Percentiles rank a stretch among this genome's conserved stretches.
These are phyloP conservation scores for Andrena chrysosceles DNA, from an alignment of 2,888 invertebrate species.

Conservation along the genomic window DNA sequence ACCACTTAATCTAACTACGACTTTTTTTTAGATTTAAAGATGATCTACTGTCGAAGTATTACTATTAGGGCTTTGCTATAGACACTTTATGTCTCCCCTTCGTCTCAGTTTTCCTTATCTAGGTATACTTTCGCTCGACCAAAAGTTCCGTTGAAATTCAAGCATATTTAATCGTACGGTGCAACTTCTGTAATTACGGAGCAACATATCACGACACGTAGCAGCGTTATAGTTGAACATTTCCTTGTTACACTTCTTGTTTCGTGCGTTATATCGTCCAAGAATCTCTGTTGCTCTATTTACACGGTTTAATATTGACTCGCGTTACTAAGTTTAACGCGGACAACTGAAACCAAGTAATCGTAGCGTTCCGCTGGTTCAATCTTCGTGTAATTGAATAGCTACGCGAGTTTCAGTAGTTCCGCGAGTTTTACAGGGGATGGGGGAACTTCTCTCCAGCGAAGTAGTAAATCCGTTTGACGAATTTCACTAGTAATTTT, in stretches of 20 bases:
- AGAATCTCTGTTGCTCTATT: slow-evolving; percentile 37
- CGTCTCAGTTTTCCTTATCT: not conserved
- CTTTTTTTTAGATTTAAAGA: too few species aligned
- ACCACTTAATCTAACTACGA: too few species aligned
- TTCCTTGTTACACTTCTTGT: slow-evolving; percentile 7
- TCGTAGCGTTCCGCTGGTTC: slow-evolving; percentile 1
- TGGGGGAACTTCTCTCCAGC: not conserved
- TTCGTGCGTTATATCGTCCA: slow-evolving; percentile 31
- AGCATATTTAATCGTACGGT: slow-evolving; percentile 21
- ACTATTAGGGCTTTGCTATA: too few species aligned
- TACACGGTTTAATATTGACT: slow-evolving; percentile 46
- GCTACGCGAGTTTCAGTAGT: not conserved
- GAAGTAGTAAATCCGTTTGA: not conserved
- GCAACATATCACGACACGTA: slow-evolving; percentile 2
- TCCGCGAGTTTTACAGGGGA: not conserved
- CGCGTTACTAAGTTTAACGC: slow-evolving; percentile 30
- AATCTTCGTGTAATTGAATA: slow-evolving; percentile 12
- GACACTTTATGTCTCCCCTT: not conserved
- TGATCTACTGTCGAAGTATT: too few species aligned
- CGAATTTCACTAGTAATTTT: not conserved
- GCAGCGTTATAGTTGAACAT: not conserved
- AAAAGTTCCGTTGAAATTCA: slow-evolving; percentile 15
- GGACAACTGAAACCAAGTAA: slow-evolving; percentile 26
- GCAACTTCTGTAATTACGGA: slow-evolving; percentile 13
- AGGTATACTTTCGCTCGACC: slow-evolving; percentile 5